These are phyloP conservation scores for Saccopteryx bilineata DNA, from an alignment of 2,113 vertebrate genomes.

Conservation along the genomic window DNA sequence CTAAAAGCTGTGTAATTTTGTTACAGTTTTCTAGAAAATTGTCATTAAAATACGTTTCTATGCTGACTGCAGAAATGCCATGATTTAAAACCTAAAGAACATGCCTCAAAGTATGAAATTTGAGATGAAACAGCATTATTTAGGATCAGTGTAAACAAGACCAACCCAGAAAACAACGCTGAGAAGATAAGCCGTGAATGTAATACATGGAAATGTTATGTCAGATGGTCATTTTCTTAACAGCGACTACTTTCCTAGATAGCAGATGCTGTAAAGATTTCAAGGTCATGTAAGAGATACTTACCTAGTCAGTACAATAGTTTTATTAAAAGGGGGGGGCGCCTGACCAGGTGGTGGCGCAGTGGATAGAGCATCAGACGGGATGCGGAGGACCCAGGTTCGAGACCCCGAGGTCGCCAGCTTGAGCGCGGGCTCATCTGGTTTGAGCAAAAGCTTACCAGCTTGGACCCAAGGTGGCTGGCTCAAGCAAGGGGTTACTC, in stretches of 20 bases:
- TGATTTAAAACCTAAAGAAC: conserved; percentile 4
- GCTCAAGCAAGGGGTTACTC: too few relatives aligned
- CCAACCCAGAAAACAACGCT: not conserved
- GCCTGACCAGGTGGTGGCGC: too few relatives aligned
- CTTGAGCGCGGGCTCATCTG: too few relatives aligned
- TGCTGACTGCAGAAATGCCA: not conserved
- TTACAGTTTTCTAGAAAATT: not conserved
- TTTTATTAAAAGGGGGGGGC: not conserved
- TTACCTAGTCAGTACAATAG: not conserved
- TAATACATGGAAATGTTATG: not conserved
- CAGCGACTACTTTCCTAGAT: not conserved
- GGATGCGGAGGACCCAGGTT: too few relatives aligned
- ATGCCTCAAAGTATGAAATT: conserved; percentile 22
- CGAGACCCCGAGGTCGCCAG: too few relatives aligned
- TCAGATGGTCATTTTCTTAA: not conserved
- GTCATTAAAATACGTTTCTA: not conserved
- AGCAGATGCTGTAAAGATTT: not conserved
- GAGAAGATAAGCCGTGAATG: conserved; percentile 2
- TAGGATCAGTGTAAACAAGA: not conserved
- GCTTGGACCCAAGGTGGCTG: too few relatives aligned
- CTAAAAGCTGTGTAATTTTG: not conserved
- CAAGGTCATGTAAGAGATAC: not conserved
- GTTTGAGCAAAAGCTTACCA: too few relatives aligned
- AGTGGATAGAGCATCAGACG: too few relatives aligned
- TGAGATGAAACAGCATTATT: not conserved